Conservation (phyloP, 2,888 invertebrate genomes). For the Laspeyria flexula region DNA sequence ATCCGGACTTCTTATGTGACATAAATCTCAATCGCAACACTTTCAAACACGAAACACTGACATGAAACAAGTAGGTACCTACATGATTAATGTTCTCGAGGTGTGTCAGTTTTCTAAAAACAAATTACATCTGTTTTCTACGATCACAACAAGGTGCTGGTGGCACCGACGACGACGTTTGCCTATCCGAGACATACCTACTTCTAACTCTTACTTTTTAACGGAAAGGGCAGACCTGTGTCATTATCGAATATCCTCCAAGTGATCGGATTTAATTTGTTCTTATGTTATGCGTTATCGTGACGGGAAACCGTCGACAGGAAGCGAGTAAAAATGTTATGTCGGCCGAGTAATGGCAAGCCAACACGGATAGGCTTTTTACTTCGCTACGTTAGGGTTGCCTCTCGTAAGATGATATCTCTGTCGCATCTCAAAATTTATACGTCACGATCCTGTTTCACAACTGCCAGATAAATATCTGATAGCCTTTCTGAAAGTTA, state of each 20-base stretch:
- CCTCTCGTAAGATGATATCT: conserved; percentile 4
- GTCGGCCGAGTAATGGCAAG: conserved; percentile 55
- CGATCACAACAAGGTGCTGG: background rate
- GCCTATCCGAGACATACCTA: conserved; percentile 8
- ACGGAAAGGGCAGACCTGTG: conserved; percentile 51
- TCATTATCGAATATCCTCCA: conserved; percentile 63
- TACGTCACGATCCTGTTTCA: no score
- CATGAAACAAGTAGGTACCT: no score
- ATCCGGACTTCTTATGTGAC: no score
- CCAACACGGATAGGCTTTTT: conserved; percentile 43
- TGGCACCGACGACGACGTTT: no score
- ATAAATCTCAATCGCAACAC: no score
- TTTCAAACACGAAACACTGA: no score
- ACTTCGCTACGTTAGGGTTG: conserved; percentile 41
- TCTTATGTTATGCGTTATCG: conserved; percentile 64
- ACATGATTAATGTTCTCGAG: no score
- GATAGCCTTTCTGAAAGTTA: no score
- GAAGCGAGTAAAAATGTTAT: conserved; percentile 66
- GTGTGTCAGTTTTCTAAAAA: conserved; percentile 6
- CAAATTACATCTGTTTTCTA: conserved; percentile 8
- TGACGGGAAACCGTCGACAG: conserved; percentile 66
- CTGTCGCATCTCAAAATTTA: no score
- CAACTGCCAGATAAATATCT: no score
- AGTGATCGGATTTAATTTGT: conserved; percentile 64
- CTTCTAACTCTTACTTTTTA: conserved; percentile 41